A percentile compares a stretch with the other conserved stretches of the same genome.
Conservation (phyloP, 1,140 invertebrate species). For the Microplitis mediator region DNA sequence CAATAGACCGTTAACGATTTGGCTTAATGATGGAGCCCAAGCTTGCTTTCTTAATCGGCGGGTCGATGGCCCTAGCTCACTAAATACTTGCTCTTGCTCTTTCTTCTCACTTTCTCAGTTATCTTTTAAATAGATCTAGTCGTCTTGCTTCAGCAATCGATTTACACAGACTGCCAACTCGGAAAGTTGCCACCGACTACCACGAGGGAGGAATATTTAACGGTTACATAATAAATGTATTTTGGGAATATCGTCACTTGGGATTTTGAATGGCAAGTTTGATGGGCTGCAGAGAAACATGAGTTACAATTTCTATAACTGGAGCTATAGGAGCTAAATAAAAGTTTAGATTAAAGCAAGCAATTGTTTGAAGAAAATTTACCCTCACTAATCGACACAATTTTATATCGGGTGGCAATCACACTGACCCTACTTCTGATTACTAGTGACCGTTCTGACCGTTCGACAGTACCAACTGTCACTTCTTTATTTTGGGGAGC, state of each 20-base stretch:
- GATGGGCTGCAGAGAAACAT: neutral
- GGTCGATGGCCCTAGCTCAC: neutral
- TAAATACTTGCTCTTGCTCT: neutral
- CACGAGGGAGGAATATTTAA: neutral
- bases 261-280: conserved; percentile 1
- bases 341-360: too few relatives aligned
- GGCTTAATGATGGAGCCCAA: conserved; percentile 17
- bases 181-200: neutral
- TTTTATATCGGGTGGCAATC: too few relatives aligned
- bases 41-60: conserved; percentile 10
- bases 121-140: neutral
- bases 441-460: too few relatives aligned
- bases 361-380: too few relatives aligned
- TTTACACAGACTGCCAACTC: neutral
- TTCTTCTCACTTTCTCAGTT: neutral
- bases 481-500: too few relatives aligned
- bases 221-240: conserved; percentile 18
- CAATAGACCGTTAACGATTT: conserved; percentile 25
- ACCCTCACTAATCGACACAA: too few relatives aligned
- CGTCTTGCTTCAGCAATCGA: neutral
- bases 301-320: too few relatives aligned
- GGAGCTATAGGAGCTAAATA: neutral
- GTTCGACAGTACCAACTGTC: too few relatives aligned
- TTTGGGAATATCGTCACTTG: neutral
- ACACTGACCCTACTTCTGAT: too few relatives aligned